Percentiles rank a stretch among this genome's conserved stretches.
Evolutionary conservation across 1,140 invertebrate genomes (phyloP).

Genomic region (Subanguina moxae): DNA sequence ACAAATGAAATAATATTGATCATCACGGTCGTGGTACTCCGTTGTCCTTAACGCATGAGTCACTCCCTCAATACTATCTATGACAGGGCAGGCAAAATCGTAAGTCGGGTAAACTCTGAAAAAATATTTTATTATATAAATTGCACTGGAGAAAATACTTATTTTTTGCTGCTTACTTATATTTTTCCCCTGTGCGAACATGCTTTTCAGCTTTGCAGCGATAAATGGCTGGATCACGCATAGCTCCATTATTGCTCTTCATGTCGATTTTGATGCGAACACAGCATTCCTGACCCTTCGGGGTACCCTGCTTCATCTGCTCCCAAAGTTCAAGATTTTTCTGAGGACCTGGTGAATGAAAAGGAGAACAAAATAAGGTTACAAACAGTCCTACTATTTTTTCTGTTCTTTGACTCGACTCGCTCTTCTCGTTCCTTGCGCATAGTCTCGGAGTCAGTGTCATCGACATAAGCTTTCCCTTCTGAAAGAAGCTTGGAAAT

Average conservation of each 20-base stretch:
- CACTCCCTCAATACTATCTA: constrained; percentile 91
- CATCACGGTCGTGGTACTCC: constrained; percentile 95
- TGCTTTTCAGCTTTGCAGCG: constrained; percentile 93
- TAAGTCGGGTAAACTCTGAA: constrained; percentile 95
- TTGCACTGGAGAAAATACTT: neutral
- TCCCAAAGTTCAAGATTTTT: constrained; percentile 86
- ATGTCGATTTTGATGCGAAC: constrained; percentile 97
- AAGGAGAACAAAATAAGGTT: constrained; percentile 2
- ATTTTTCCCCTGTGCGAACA: constrained; percentile 84
- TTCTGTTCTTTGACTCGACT: constrained; percentile 77
- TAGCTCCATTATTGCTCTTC: constrained; percentile 87
- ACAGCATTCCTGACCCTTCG: constrained; percentile 77
- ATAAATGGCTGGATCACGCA: constrained; percentile 98
- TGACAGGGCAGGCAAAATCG: constrained; percentile 98
- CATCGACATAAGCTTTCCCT: constrained; percentile 88
- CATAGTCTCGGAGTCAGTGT: constrained; percentile 89
- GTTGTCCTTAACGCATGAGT: constrained; percentile 95
- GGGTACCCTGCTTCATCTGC: constrained; percentile 84
- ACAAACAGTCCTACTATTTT: constrained; percentile 69
- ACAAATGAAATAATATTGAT: constrained; percentile 86
- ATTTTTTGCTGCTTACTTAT: constrained; percentile 85
- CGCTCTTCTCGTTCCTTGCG: constrained; percentile 86
- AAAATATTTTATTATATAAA: neutral
- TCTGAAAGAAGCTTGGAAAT: no score
- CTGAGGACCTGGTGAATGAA: constrained; percentile 67